Conservation (phyloP, 2,113 vertebrate genomes). For the Martes martes region DNA sequence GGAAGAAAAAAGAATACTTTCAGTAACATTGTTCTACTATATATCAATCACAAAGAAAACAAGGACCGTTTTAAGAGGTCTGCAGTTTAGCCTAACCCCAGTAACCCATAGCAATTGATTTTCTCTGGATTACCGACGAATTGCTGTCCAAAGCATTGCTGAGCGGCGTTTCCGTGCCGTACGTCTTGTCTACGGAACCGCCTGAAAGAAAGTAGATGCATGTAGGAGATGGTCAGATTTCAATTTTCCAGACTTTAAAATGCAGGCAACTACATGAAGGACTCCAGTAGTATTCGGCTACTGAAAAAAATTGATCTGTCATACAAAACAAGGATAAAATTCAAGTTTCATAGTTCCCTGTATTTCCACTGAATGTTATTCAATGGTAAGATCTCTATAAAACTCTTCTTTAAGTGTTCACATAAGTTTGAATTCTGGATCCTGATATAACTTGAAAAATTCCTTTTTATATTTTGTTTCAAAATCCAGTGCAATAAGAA, state of each 20-base stretch:
- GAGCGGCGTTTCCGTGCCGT: constrained; percentile 95
- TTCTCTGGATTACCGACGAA: constrained; percentile 87
- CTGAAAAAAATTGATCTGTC: not conserved
- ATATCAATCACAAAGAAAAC: not conserved
- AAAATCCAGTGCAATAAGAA: not conserved
- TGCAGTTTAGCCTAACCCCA: not conserved
- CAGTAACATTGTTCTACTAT: not conserved
- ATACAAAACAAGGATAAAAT: constrained; percentile 1
- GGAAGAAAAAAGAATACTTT: not conserved
- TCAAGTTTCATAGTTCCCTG: not conserved
- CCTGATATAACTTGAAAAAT: not conserved
- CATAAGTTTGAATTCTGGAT: not conserved
- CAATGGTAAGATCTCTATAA: not conserved
- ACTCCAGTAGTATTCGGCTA: not conserved
- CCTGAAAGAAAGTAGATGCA: constrained; percentile 76
- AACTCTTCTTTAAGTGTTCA: not conserved
- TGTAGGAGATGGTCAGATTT: not conserved
- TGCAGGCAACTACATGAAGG: not conserved
- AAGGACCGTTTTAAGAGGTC: not conserved
- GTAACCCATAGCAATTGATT: not conserved
- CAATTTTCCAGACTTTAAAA: not conserved
- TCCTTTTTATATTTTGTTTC: not conserved
- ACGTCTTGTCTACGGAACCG: constrained; percentile 97
- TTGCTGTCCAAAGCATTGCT: constrained; percentile 96
- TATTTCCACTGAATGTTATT: not conserved